Evolutionary conservation across 2,113 vertebrate species (phyloP).

Genomic region (Atractosteus spatula): DNA sequence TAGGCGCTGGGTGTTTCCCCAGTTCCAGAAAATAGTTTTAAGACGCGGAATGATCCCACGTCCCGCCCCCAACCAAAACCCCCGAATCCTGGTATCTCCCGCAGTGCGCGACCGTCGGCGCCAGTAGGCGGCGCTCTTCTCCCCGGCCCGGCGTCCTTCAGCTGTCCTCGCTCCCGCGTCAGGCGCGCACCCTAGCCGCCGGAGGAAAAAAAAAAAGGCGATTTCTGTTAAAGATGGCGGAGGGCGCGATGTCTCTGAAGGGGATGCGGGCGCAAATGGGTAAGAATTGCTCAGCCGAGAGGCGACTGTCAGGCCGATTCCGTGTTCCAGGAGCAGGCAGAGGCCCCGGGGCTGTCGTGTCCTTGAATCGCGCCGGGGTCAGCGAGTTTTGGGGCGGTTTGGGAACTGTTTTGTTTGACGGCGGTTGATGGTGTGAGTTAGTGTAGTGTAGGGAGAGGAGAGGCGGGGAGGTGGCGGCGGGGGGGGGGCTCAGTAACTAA

Average conservation of each 20-base stretch:
- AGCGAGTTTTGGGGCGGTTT: background rate
- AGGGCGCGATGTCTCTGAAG: constrained; percentile 69
- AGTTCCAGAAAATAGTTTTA: too few species aligned
- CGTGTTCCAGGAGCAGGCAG: background rate
- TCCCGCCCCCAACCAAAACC: too few species aligned
- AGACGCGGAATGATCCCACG: too few species aligned
- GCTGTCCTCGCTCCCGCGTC: constrained; percentile 55
- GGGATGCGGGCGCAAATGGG: constrained; percentile 70
- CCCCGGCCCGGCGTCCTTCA: background rate
- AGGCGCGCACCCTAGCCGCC: constrained; percentile 46
- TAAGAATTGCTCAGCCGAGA: constrained; percentile 40
- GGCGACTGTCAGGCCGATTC: background rate
- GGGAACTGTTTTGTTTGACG: background rate
- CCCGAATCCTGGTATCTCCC: too few species aligned
- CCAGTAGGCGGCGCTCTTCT: constrained; percentile 32
- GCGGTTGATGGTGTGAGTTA: background rate
- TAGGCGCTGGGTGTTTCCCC: too few species aligned
- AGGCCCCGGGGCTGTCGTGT: background rate
- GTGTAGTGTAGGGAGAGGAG: background rate
- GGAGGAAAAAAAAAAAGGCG: constrained; percentile 45
- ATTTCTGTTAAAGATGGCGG: constrained; percentile 71
- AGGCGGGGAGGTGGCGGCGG: background rate
- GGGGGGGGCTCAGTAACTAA: background rate
- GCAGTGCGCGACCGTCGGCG: background rate
- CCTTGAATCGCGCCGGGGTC: background rate